A percentile compares a stretch with the other conserved stretches of the same genome.
phyloP scores from a whole-genome alignment of 2,113 vertebrate genomes.

The Macquaria ambigua region DNA sequence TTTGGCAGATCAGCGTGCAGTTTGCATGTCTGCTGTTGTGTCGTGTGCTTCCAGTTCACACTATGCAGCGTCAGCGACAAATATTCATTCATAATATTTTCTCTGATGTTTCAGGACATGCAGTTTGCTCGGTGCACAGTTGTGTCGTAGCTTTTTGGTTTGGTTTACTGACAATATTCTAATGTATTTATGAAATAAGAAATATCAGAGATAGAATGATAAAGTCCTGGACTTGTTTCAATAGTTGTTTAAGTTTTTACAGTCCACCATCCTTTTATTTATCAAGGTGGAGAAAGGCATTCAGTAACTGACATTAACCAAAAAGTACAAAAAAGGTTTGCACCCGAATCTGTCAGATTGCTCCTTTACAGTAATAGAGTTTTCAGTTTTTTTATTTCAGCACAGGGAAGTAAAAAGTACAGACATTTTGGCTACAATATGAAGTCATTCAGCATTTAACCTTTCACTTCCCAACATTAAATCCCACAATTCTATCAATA shows the following conservation, averaged over 20 bases:
- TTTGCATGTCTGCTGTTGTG: slow-evolving; percentile 28
- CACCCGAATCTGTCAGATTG: too few species aligned
- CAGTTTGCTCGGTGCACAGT: neutral
- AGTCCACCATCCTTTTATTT: neutral
- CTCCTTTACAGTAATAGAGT: too few species aligned
- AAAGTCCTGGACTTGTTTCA: too few species aligned
- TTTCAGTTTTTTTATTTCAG: neutral
- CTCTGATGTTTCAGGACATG: slow-evolving; percentile 1
- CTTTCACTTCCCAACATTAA: neutral
- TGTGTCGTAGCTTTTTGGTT: neutral
- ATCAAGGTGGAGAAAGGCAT: neutral
- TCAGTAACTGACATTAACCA: neutral
- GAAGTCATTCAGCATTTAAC: neutral
- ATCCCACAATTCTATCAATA: too few species aligned
- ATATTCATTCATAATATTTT: slow-evolving; percentile 33
- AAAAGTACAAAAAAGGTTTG: neutral
- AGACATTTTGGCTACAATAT: neutral
- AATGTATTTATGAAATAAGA: too few species aligned
- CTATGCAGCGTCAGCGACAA: slow-evolving; percentile 23
- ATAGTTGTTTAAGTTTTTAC: neutral
- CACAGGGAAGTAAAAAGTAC: neutral
- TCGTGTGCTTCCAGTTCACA: slow-evolving; percentile 14
- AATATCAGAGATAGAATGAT: too few species aligned
- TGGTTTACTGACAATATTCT: slow-evolving; percentile 15
- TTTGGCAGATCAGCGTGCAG: slow-evolving; percentile 42